Base-by-base conservation (phyloP, 2,113 vertebrate species). In the Maccullochella peelii region DNA sequence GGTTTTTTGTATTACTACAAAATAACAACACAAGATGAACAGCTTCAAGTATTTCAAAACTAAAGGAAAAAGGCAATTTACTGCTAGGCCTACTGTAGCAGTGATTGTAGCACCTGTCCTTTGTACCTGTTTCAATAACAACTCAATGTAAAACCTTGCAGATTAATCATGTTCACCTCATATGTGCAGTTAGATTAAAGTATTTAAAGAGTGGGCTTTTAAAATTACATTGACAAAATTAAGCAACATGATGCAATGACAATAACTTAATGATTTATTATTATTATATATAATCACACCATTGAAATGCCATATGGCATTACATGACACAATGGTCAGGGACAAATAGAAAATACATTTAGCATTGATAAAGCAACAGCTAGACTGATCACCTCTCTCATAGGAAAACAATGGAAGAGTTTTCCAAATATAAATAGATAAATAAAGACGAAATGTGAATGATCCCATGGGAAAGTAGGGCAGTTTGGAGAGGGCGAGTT, bases 401-500 rank as follows among this genome's bases (percentile, higher is more conserved):
- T 6, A 36, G 38, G 14, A 21, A 42, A 25, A 33, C 7, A 30
- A 44, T 55, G 18, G 1, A 12, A 50, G 10, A 55, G 49, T 73
- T 70, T 65, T 54, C 23, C 20, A 58, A 25, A 49, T 70, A 14
- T 49, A 70, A n/a, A 30, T 6, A 30, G 27, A 27, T 61, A 36
- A 52, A 71, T 42, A 3, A 1, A 50, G n/a, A 30, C 58, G 4
- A 18, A 57, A 55, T 70, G 25, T 74, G 40, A 54, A 49, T 1
- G 61, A 68, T n/a, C 30, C 40, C 40, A 47, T 65, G 61, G n/a
- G 14, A 79, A 82, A 57, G 27, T 6, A 23, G 77, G 62, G 55
- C 71, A 63, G 52, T 44, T 47, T 55, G 58, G 20, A 63, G 36
- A 54, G 50, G 36, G 47, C 20, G 54, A 42, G 68, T 42, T 89